phyloP scores from a whole-genome alignment of 2,888 invertebrate genomes.

The Octodonta nipae region DNA sequence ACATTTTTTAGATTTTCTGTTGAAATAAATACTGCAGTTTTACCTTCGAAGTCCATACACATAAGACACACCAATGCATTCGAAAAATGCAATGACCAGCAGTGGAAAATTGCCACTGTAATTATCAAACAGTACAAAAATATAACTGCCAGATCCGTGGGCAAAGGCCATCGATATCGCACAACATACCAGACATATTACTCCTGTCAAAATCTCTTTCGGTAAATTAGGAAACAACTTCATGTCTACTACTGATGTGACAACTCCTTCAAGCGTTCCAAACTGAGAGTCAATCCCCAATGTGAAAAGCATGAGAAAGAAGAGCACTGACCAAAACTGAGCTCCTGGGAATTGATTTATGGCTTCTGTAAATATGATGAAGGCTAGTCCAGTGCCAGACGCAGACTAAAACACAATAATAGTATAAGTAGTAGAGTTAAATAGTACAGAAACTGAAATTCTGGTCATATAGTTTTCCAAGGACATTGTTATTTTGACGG shows the following conservation, averaged over 20 bases:
- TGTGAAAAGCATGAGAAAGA: constrained; percentile 93
- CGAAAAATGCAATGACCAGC: constrained; percentile 82
- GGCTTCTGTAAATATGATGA: constrained; percentile 95
- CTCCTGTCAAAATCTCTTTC: constrained; percentile 68
- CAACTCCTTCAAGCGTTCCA: constrained; percentile 88
- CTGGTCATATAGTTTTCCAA: too few relatives aligned
- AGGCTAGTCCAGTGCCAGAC: constrained; percentile 89
- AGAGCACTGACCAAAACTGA: constrained; percentile 89
- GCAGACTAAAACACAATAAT: constrained; percentile 59
- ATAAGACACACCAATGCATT: constrained; percentile 85
- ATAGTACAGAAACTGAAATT: too few relatives aligned
- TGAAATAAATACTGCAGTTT: too few relatives aligned
- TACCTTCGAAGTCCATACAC: constrained; percentile 84
- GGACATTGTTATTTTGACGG: too few relatives aligned
- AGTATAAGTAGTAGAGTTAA: background rate
- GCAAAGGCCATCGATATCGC: constrained; percentile 79
- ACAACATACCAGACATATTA: constrained; percentile 69
- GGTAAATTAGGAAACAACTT: constrained; percentile 82
- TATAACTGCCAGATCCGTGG: constrained; percentile 85
- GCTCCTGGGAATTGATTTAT: constrained; percentile 95
- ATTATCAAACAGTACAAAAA: constrained; percentile 85
- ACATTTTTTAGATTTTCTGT: background rate
- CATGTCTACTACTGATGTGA: constrained; percentile 90
- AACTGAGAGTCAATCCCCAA: constrained; percentile 94
- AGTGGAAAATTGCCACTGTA: constrained; percentile 88